A percentile compares a stretch with the other conserved stretches of the same genome.
Evolutionary conservation across 2,797 vertebrate species (phyloP).

Genomic region (Acipenser oxyrinchus): DNA sequence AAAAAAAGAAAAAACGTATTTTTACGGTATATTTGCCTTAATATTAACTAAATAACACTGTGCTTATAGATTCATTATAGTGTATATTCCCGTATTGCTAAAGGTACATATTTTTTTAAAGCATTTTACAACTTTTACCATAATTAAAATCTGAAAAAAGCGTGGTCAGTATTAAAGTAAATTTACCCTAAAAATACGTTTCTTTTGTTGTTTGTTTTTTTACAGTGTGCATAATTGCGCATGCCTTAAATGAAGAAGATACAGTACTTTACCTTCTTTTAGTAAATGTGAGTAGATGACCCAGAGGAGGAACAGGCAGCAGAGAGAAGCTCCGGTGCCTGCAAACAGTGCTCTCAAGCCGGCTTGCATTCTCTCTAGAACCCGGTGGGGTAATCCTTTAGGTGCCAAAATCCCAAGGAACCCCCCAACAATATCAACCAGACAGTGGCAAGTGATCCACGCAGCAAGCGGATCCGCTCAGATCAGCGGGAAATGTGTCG

Average conservation of each 20-base stretch:
- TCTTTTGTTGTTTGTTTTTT: too few species aligned
- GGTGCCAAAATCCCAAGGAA: constrained; percentile 3
- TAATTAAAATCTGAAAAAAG: too few species aligned
- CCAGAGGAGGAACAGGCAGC: constrained; percentile 74
- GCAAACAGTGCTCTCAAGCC: constrained; percentile 67
- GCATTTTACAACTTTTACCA: too few species aligned
- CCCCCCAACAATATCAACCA: constrained; percentile 5
- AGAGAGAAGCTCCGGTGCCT: constrained; percentile 72
- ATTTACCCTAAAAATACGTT: too few species aligned
- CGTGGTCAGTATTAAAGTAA: too few species aligned
- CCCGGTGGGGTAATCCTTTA: constrained; percentile 15
- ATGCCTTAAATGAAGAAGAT: not conserved
- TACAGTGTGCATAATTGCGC: not conserved
- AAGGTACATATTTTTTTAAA: too few species aligned
- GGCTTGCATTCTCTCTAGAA: constrained; percentile 62
- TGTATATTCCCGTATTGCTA: too few species aligned
- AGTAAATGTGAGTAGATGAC: constrained; percentile 72
- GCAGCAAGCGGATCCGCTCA: constrained; percentile 12
- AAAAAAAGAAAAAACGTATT: too few species aligned
- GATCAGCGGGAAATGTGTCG: not conserved
- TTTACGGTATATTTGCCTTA: too few species aligned
- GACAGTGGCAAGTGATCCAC: constrained; percentile 13
- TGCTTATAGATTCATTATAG: too few species aligned
- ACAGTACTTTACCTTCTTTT: constrained; percentile 62
- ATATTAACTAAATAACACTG: too few species aligned